These are phyloP conservation scores for Neosalanx taihuensis DNA, from an alignment of 2,797 vertebrate species.

Conservation along the genomic window DNA sequence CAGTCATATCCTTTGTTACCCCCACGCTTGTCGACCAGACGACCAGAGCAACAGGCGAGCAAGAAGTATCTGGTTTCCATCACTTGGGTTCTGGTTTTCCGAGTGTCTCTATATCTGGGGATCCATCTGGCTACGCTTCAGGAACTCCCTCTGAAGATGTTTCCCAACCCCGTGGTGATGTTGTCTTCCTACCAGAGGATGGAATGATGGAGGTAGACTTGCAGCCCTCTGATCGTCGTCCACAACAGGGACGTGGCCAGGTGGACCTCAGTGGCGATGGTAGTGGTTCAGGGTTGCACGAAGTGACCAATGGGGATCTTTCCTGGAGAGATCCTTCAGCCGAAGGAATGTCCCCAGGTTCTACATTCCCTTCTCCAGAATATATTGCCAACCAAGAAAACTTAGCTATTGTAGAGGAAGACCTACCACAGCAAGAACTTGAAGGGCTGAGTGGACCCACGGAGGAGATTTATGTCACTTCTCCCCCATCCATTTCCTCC, in stretches of 20 bases:
- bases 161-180: conserved; percentile 52
- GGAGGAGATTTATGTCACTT: conserved; percentile 27
- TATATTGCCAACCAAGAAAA: conserved; percentile 19
- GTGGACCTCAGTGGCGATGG: conserved; percentile 65
- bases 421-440: conserved; percentile 5
- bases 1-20: conserved; percentile 73
- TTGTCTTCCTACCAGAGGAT: conserved; percentile 76
- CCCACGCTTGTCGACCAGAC: conserved; percentile 69
- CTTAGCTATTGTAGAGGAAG: conserved; percentile 23
- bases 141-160: conserved; percentile 57
- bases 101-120: conserved; percentile 70
- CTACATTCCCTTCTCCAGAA: conserved; percentile 25
- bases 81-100: conserved; percentile 73
- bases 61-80: conserved; percentile 77
- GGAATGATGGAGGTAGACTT: conserved; percentile 69
- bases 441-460: conserved; percentile 12
- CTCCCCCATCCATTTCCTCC: conserved; percentile 29
- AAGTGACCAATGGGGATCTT: conserved; percentile 37
- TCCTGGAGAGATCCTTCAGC: neutral
- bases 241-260: conserved; percentile 75
- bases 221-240: conserved; percentile 51
- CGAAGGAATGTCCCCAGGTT: conserved; percentile 28
- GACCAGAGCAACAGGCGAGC: conserved; percentile 60
- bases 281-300: conserved; percentile 55
- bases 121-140: conserved; percentile 57